A percentile compares a stretch with the other conserved stretches of the same genome.
Evolutionary conservation across 2,888 invertebrate species (phyloP).

Genomic region (Noctua fimbriata): DNA sequence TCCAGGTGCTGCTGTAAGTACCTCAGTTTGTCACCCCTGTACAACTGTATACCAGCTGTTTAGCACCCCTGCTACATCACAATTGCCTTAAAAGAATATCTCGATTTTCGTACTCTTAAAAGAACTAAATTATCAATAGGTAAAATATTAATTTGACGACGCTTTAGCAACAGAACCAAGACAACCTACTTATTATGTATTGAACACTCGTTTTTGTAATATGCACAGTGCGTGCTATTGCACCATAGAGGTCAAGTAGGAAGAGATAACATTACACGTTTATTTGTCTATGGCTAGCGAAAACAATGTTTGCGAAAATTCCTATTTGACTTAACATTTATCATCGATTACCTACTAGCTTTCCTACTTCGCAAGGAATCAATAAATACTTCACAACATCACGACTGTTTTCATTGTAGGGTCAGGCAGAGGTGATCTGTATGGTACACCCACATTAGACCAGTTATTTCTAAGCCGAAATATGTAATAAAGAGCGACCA

Average conservation of each 20-base stretch:
- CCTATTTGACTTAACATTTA: slow-evolving; percentile 22
- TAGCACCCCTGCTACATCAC: not conserved
- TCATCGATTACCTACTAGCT: not conserved
- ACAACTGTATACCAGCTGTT: not conserved
- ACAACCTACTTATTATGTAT: slow-evolving; percentile 18
- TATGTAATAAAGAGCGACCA: not conserved
- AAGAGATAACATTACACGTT: slow-evolving; percentile 21
- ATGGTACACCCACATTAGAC: not conserved
- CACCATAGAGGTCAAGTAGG: slow-evolving; percentile 31
- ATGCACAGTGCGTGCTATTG: slow-evolving; percentile 5
- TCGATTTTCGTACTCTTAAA: not conserved
- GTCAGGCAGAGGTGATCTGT: not conserved
- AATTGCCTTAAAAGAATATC: not conserved
- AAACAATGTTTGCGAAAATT: slow-evolving; percentile 40
- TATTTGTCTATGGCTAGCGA: slow-evolving; percentile 4
- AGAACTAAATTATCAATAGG: not conserved
- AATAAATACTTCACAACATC: not conserved
- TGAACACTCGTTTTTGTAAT: slow-evolving; percentile 36
- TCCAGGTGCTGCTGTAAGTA: slow-evolving; percentile 93
- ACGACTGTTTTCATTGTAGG: not conserved
- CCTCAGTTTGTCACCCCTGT: not conserved
- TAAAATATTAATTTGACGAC: not conserved
- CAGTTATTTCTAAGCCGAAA: not conserved
- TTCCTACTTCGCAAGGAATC: not conserved
- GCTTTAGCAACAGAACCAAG: slow-evolving; percentile 22